These are phyloP conservation scores for Synanthedon formicaeformis DNA, from an alignment of 2,888 invertebrate species.

Conservation along the genomic window DNA sequence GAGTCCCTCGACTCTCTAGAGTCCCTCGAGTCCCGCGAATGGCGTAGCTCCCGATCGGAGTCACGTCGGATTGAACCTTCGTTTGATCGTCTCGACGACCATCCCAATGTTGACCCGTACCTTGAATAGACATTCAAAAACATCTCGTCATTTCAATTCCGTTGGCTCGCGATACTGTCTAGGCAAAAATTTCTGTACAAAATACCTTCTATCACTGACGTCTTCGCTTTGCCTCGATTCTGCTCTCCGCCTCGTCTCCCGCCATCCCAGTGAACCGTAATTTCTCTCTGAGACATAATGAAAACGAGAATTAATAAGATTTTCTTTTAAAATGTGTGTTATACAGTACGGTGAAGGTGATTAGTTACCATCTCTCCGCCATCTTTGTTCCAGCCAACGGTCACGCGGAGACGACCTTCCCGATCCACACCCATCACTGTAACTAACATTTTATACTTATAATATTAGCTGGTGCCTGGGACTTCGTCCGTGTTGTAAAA, in stretches of 20 bases:
- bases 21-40: constrained; percentile 25
- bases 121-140: constrained; percentile 13
- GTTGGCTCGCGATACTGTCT: too few species aligned
- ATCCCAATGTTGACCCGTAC: constrained; percentile 52
- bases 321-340: not conserved
- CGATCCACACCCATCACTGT: constrained; percentile 57
- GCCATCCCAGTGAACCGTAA: constrained; percentile 63
- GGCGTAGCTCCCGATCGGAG: constrained; percentile 12
- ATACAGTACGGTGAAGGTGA: too few species aligned
- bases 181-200: not conserved
- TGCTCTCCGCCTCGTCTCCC: constrained; percentile 61
- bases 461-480: not conserved
- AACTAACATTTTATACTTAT: constrained; percentile 21
- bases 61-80: constrained; percentile 21
- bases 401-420: constrained; percentile 54
- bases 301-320: not conserved
- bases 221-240: constrained; percentile 75
- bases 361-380: constrained; percentile 51
- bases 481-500: too few species aligned
- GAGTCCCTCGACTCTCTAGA: constrained; percentile 32
- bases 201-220: constrained; percentile 42
- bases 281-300: constrained; percentile 43
- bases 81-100: constrained; percentile 37
- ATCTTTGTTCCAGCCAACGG: constrained; percentile 53
- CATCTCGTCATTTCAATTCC: too few species aligned